These are phyloP conservation scores for Mesorhabditis spiculigera DNA, from an alignment of 2,888 invertebrate genomes.

Conservation along the genomic window DNA sequence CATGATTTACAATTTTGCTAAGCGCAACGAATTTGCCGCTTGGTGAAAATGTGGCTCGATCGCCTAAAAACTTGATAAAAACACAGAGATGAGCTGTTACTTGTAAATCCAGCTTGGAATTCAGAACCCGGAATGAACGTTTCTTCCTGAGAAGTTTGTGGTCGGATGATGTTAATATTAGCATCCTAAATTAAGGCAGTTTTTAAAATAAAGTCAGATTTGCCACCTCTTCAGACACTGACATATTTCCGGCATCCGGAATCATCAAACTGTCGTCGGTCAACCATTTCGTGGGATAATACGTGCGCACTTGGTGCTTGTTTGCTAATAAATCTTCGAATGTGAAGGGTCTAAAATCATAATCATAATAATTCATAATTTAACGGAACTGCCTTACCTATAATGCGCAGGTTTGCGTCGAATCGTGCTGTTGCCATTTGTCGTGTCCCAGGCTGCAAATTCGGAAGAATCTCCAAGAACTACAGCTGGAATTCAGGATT, in stretches of 20 bases:
- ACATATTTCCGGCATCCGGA: neutral
- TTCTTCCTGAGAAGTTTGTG: neutral
- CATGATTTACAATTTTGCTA: constrained; percentile 17
- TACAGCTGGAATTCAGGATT: constrained; percentile 22
- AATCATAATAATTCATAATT: neutral
- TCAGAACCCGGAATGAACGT: neutral
- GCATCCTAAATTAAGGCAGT: no score
- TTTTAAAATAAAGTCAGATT: no score
- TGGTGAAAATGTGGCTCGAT: constrained; percentile 16
- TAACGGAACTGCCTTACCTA: neutral
- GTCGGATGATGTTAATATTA: neutral
- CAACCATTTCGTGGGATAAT: neutral
- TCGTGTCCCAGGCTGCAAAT: neutral
- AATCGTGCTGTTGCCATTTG: neutral
- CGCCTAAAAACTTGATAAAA: neutral
- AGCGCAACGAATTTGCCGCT: constrained; percentile 22
- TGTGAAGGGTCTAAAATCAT: neutral
- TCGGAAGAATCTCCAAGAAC: constrained; percentile 14
- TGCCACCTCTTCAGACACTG: neutral
- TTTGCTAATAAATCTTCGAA: neutral
- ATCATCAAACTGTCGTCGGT: neutral
- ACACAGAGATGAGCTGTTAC: neutral
- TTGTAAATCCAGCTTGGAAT: neutral
- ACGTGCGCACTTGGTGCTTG: neutral
- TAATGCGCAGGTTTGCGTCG: constrained; percentile 3